Evolutionary conservation across 2,113 vertebrate genomes (phyloP), one percentile per base, ranked within the genome.

Genomic region (Pollachius pollachius): DNA sequence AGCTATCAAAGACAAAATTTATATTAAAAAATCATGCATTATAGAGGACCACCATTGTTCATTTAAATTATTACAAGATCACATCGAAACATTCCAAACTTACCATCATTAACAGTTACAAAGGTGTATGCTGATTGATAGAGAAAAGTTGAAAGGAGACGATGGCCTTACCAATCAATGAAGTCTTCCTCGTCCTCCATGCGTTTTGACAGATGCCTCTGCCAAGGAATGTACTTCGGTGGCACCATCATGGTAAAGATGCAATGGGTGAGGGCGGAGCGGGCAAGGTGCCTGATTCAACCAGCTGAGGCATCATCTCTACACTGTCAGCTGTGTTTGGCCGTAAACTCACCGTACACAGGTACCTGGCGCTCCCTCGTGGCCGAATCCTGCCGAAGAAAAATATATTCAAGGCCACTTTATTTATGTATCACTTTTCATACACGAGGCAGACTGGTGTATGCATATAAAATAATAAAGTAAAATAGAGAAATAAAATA

Each of bases 271-370:
- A 34, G 30, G 30, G 30, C 25, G 15, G 62, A 15, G 52, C 18
- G 17, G 27, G 48, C 17, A 4, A 62, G 69, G 59, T 62, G 9
- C 52, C 52, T 9, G 21, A 25, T n/a, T 15, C 4, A 6, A 18
- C 41, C 52, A 70, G 75, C 77, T 72, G 65, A 61, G 11, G 13
- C 30, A 4, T 61, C 63, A 59, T 59, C 57, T 8, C 7, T 59
- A 15, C 17, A n/a, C 57, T 58, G 13, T 11, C 6, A 41, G 6
- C 5, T 41, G 37, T 8, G 37, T 1, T 4, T 4, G 37, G 11
- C 3, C 37, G 37, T 41, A 6, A 41, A 41, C 37, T 41, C 37
- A 41, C 11, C 54, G 15, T 16, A 27, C 8, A 13, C 1, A 18
- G 41, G 63, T 34, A 9, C 61, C n/a, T 72, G 56, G 25, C 62